phyloP scores from a whole-genome alignment of 2,888 invertebrate species.

The Nesidiocoris tenuis region DNA sequence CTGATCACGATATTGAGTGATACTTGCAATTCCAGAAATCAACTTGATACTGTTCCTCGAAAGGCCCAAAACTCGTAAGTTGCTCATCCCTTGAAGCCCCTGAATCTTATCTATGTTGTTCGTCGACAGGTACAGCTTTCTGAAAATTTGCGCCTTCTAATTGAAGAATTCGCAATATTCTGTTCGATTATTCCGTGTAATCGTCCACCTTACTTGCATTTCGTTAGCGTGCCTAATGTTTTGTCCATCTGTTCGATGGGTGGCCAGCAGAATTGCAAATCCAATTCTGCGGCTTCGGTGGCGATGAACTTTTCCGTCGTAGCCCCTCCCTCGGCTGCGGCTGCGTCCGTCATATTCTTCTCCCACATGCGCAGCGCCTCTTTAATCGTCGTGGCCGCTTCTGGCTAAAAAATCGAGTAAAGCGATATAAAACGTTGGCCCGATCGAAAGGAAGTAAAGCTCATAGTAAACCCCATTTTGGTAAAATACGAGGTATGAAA shows the following conservation, averaged over 20 bases:
- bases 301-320: conserved; percentile 1
- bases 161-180: too few relatives aligned
- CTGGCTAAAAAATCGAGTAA: neutral
- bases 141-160: too few relatives aligned
- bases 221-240: conserved; percentile 18
- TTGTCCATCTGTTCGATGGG: conserved; percentile 40
- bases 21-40: conserved; percentile 38
- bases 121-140: conserved; percentile 34
- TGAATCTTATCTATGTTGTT: conserved; percentile 35
- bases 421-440: too few relatives aligned
- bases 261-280: conserved; percentile 32
- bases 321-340: neutral
- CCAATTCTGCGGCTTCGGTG: conserved; percentile 26
- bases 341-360: neutral
- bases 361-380: conserved; percentile 37
- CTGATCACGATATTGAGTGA: too few relatives aligned
- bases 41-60: conserved; percentile 24
- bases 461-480: too few relatives aligned
- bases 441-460: too few relatives aligned
- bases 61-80: conserved; percentile 22
- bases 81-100: conserved; percentile 32
- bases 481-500: too few relatives aligned
- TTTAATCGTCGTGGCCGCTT: conserved; percentile 32
- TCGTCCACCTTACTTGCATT: conserved; percentile 32
- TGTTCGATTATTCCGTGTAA: too few relatives aligned